Evolutionary conservation across 2,888 invertebrate genomes (phyloP).

Genomic region (Sipunculus nudus): DNA sequence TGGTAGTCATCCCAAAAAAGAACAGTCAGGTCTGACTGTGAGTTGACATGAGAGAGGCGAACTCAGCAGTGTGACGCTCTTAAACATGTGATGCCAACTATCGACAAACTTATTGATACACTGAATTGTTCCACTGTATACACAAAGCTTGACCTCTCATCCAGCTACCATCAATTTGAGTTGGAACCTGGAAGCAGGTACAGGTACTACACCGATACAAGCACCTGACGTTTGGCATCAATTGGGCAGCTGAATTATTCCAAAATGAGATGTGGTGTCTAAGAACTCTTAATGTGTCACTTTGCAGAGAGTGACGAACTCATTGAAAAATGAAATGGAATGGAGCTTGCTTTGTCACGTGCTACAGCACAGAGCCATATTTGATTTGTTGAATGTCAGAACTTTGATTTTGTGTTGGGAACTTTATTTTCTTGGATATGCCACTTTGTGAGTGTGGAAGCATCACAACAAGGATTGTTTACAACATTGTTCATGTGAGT

Average conservation of each 20-base stretch:
- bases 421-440: no score
- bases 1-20: constrained; percentile 9
- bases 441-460: no score
- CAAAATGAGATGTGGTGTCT: no score
- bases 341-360: no score
- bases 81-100: constrained; percentile 12
- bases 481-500: no score
- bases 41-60: constrained; percentile 42
- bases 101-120: constrained; percentile 12
- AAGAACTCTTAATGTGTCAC: no score
- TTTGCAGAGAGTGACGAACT: no score
- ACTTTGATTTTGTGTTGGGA: no score
- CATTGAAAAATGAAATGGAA: no score
- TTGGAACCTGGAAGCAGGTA: constrained; percentile 18
- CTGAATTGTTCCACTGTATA: constrained; percentile 17
- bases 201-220: constrained; percentile 30
- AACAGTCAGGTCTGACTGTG: constrained; percentile 39
- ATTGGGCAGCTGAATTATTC: constrained; percentile 16
- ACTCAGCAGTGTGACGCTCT: constrained; percentile 35
- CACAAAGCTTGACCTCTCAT: constrained; percentile 11
- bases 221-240: constrained; percentile 26
- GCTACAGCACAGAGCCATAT: no score
- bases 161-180: constrained; percentile 14
- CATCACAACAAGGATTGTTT: no score
- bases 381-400: no score